Conservation (phyloP, 2,113 vertebrate genomes). For the human region DNA sequence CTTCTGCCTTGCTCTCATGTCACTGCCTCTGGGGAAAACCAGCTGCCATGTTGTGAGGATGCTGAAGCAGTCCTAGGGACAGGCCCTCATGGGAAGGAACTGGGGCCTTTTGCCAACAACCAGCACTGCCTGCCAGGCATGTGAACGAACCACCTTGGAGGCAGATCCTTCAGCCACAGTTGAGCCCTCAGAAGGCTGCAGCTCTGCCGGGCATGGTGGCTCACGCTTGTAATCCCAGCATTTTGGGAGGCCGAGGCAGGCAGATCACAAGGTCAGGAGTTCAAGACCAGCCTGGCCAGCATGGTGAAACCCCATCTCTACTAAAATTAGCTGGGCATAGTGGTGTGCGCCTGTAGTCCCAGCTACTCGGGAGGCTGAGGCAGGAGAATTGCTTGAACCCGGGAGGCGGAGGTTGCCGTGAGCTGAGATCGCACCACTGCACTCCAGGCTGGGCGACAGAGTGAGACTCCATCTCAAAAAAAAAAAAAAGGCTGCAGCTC, state of each 20-base stretch:
- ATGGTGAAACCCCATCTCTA: too few species aligned
- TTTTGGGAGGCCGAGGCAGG: too few species aligned
- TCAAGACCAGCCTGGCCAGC: too few species aligned
- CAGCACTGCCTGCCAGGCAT: not conserved
- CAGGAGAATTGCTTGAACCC: too few species aligned
- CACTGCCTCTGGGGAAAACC: not conserved
- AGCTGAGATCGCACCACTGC: fast-evolving
- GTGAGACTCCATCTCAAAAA: too few species aligned
- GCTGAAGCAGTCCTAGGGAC: not conserved
- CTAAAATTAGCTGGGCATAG: too few species aligned
- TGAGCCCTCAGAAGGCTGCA: not conserved
- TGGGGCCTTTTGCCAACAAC: not conserved
- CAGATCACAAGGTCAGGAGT: too few species aligned
- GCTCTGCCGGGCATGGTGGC: not conserved
- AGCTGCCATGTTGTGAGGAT: not conserved
- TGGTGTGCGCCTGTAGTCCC: too few species aligned
- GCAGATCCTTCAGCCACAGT: not conserved
- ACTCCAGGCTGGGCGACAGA: too few species aligned
- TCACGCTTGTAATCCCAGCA: too few species aligned
- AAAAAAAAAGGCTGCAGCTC: not conserved
- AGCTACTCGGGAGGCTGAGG: too few species aligned
- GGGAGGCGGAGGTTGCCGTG: too few species aligned
- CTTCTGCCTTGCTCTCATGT: not conserved
- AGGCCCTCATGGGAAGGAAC: not conserved
- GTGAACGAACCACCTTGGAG: not conserved